These are phyloP conservation scores for Siniperca scherzeri DNA, from an alignment of 2,797 vertebrate genomes.

Conservation along the genomic window DNA sequence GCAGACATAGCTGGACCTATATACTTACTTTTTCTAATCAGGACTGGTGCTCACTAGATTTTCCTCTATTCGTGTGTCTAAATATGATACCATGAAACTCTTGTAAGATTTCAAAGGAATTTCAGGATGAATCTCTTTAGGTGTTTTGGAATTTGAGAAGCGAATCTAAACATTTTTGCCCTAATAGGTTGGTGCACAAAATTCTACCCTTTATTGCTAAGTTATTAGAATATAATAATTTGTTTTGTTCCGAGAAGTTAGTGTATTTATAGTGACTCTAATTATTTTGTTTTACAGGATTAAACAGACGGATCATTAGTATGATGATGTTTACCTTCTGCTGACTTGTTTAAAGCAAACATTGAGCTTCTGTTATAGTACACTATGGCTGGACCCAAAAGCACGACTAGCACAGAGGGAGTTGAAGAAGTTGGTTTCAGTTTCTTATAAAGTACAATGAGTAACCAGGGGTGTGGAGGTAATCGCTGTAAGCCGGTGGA, in stretches of 20 bases:
- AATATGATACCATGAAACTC: background rate
- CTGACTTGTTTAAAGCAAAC: constrained; percentile 19
- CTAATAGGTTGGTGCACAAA: background rate
- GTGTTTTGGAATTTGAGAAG: background rate
- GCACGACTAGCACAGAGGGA: no score
- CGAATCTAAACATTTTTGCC: background rate
- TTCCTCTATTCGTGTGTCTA: background rate
- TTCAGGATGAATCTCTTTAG: background rate
- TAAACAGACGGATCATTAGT: background rate
- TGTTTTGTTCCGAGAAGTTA: background rate
- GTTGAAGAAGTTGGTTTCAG: no score
- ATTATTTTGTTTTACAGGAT: constrained; percentile 14
- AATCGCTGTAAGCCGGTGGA: no score
- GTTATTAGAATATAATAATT: background rate
- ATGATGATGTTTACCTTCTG: constrained; percentile 25
- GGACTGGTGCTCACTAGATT: background rate
- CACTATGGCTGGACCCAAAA: no score
- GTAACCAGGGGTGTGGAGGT: no score
- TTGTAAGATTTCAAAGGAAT: constrained; percentile 8
- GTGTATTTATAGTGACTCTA: background rate
- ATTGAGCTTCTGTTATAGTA: background rate
- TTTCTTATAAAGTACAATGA: no score
- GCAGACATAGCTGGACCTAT: background rate
- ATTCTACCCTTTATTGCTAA: background rate
- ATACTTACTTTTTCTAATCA: constrained; percentile 2